phyloP scores from a whole-genome alignment of 2,888 invertebrate species.

The Ferrisia virgata region DNA sequence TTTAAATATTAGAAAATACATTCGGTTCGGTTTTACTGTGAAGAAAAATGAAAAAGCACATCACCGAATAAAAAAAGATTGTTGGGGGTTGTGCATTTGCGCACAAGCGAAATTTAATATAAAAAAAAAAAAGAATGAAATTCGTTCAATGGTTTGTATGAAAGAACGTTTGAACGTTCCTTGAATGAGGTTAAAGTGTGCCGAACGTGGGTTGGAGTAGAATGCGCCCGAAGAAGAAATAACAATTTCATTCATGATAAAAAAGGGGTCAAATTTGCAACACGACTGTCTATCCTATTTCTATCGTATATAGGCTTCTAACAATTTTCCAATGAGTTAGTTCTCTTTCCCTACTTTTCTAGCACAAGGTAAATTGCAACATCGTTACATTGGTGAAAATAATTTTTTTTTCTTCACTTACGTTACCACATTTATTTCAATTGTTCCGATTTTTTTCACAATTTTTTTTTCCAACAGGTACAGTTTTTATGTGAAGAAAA shows the following conservation, averaged over 20 bases:
- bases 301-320: neutral
- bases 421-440: neutral
- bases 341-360: neutral
- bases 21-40: neutral
- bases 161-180: constrained; percentile 13
- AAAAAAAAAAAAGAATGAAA: neutral
- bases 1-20: neutral
- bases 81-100: neutral
- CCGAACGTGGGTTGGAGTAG: neutral
- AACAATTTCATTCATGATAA: constrained; percentile 24
- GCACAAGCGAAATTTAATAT: neutral
- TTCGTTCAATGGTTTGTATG: constrained; percentile 29
- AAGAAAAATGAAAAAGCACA: no score
- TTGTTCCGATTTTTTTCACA: neutral
- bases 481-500: no score
- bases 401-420: neutral
- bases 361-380: neutral
- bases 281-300: neutral
- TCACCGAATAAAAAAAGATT: neutral
- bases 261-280: constrained; percentile 34
- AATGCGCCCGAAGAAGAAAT: neutral
- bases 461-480: no score
- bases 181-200: constrained; percentile 2
- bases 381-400: neutral
- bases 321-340: neutral